Conservation (phyloP, 1,140 invertebrate species). For the Drosophila equinoxialis region DNA sequence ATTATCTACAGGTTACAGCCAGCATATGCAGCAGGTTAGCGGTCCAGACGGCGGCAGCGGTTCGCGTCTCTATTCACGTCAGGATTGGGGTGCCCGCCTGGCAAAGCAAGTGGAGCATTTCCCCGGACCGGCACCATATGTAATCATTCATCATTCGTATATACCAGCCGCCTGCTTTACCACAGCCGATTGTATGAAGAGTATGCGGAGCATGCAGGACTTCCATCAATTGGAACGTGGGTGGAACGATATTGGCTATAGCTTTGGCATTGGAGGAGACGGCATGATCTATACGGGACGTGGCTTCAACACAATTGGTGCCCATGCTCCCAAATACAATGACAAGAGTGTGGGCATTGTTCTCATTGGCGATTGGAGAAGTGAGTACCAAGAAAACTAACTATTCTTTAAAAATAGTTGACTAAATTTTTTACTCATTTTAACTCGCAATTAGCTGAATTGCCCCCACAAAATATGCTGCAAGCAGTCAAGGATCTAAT, state of each 20-base stretch:
- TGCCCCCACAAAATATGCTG: constrained; percentile 86
- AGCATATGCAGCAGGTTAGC: constrained; percentile 56
- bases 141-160: constrained; percentile 91
- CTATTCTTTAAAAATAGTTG: not conserved
- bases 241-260: constrained; percentile 91
- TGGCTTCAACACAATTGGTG: constrained; percentile 89
- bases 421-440: constrained; percentile 1
- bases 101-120: constrained; percentile 84
- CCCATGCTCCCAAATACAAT: constrained; percentile 89
- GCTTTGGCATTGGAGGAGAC: constrained; percentile 91
- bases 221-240: constrained; percentile 85
- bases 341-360: constrained; percentile 89
- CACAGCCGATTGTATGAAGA: constrained; percentile 83
- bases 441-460: constrained; percentile 82
- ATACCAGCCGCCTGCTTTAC: constrained; percentile 85
- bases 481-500: constrained; percentile 86
- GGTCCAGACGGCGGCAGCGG: constrained; percentile 14
- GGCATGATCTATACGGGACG: constrained; percentile 90
- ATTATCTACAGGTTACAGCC: constrained; percentile 62
- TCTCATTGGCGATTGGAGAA: constrained; percentile 88
- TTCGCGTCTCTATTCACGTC: constrained; percentile 83
- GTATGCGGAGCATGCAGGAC: constrained; percentile 86
- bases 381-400: constrained; percentile 74
- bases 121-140: constrained; percentile 87
- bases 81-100: constrained; percentile 86